Conservation (phyloP, 1,140 invertebrate species). For the Meloidogyne floridensis region DNA sequence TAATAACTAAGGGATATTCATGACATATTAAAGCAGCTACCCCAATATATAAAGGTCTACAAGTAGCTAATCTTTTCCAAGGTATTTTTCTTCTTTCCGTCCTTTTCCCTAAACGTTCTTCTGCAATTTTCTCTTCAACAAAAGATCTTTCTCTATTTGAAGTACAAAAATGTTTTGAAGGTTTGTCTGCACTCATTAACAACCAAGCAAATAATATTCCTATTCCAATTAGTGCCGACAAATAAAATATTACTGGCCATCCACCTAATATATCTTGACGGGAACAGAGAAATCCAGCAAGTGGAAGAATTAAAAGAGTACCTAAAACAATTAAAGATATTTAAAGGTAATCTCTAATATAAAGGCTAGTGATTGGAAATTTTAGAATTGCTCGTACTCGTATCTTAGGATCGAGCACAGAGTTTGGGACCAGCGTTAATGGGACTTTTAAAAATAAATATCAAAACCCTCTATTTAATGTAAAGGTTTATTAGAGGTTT, state of each 20-base stretch:
- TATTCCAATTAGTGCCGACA: slow-evolving; percentile 57
- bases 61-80: slow-evolving; percentile 54
- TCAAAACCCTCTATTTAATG: no score
- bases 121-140: slow-evolving; percentile 57
- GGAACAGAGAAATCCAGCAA: slow-evolving; percentile 56
- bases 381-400: no score
- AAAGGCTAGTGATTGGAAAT: no score
- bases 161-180: slow-evolving; percentile 64
- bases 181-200: slow-evolving; percentile 60
- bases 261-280: slow-evolving; percentile 45
- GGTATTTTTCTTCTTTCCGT: slow-evolving; percentile 52
- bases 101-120: slow-evolving; percentile 61
- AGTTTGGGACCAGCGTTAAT: no score
- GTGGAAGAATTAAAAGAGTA: slow-evolving; percentile 59
- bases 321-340: slow-evolving; percentile 37
- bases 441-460: no score
- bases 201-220: slow-evolving; percentile 59
- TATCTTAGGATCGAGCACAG: no score
- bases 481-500: no score
- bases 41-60: slow-evolving; percentile 56
- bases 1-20: slow-evolving; percentile 64
- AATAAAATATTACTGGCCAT: slow-evolving; percentile 64
- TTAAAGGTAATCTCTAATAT: neutral
- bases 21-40: slow-evolving; percentile 62
- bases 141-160: slow-evolving; percentile 37